Percentiles rank a stretch among this genome's conserved stretches.
phyloP scores from a whole-genome alignment of 2,113 vertebrate genomes.

The Halichoerus grypus region DNA sequence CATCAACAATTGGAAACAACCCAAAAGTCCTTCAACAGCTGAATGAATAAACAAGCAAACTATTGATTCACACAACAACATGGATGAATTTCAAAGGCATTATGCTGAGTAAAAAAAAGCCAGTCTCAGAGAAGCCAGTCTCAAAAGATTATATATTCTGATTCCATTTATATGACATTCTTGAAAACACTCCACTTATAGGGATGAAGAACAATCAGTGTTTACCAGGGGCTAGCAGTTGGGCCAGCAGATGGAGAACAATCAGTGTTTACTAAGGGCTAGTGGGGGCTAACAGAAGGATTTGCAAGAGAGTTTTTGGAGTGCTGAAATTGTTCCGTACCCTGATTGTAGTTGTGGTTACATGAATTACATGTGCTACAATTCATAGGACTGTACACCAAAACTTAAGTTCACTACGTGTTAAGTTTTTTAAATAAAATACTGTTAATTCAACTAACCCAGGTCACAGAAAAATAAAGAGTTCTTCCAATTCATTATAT shows the following conservation, averaged over 20 bases:
- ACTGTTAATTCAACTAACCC: conserved; percentile 1
- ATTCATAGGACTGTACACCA: neutral
- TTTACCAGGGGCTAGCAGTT: neutral
- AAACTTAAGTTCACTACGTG: conserved; percentile 42
- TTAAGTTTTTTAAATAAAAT: conserved; percentile 21
- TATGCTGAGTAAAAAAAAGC: conserved; percentile 32
- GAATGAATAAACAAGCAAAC: conserved; percentile 68
- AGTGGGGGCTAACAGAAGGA: neutral
- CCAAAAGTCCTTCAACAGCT: conserved; percentile 57
- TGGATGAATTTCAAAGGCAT: conserved; percentile 55
- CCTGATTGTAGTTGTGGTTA: neutral
- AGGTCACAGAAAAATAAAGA: neutral
- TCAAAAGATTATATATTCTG: neutral
- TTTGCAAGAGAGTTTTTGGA: neutral
- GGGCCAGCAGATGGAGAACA: neutral
- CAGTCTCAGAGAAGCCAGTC: neutral
- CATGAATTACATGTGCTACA: conserved; percentile 11
- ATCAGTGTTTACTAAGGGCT: neutral
- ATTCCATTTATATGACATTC: neutral
- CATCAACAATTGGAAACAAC: neutral
- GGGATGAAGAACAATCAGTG: neutral
- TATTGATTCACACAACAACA: conserved; percentile 48
- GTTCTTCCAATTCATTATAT: neutral
- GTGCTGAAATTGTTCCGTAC: neutral
- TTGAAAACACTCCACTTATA: conserved; percentile 12